Conservation (phyloP, 1,140 invertebrate genomes). For the Acromyrmex charruanus region DNA sequence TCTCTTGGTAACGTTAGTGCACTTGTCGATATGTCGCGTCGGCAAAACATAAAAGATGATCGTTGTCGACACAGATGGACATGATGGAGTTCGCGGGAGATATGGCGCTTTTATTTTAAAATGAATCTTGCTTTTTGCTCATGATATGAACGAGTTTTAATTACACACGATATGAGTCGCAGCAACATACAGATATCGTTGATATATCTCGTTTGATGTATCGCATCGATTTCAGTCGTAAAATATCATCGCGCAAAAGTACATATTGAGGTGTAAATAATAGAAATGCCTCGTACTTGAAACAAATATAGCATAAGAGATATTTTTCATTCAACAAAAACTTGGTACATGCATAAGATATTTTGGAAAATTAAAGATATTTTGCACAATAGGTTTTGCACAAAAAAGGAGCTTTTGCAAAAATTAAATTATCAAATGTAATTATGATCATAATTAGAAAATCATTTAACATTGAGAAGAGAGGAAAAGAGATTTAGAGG, state of each 20-base stretch:
- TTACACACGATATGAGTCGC: not conserved
- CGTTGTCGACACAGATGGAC: not conserved
- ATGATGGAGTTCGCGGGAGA: not conserved
- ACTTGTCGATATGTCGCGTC: conserved; percentile 17
- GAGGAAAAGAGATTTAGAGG: not conserved
- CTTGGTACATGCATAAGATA: not conserved
- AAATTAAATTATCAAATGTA: not conserved
- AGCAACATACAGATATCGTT: not conserved
- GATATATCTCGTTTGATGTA: conserved; percentile 22
- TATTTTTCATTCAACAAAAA: conserved; percentile 17
- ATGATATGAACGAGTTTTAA: conserved; percentile 38
- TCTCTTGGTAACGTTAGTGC: conserved; percentile 8
- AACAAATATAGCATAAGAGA: conserved; percentile 6
- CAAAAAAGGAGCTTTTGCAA: not conserved
- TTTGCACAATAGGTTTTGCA: not conserved
- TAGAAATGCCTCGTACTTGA: not conserved
- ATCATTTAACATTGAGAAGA: not conserved
- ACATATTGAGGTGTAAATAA: conserved; percentile 42
- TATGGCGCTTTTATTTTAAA: conserved; percentile 2
- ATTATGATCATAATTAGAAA: not conserved
- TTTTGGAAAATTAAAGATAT: not conserved
- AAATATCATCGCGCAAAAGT: not conserved
- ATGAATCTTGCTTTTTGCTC: conserved; percentile 17
- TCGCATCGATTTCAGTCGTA: conserved; percentile 3
- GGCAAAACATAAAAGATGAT: conserved; percentile 5